phyloP scores from a whole-genome alignment of 2,797 vertebrate genomes.

The Sebastes steindachneri region DNA sequence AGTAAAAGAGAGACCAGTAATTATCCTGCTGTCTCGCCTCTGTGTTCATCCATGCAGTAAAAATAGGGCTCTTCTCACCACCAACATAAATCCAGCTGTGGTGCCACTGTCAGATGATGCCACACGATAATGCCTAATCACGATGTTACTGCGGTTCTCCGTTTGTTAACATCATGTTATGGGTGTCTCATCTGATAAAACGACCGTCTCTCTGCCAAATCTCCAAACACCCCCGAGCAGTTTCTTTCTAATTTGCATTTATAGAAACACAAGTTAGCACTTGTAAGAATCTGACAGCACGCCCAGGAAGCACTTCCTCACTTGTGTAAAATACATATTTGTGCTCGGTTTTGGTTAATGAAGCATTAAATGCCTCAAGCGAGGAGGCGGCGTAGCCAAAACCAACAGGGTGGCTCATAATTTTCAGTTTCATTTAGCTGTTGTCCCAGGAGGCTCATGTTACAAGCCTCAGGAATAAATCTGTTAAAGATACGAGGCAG shows the following conservation, averaged over 20 bases:
- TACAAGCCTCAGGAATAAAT: neutral
- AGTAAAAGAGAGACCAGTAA: neutral
- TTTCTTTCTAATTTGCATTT: constrained; percentile 13
- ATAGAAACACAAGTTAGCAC: constrained; percentile 6
- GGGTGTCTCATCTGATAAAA: constrained; percentile 29
- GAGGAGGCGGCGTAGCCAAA: neutral
- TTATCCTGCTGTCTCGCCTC: neutral
- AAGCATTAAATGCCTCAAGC: neutral
- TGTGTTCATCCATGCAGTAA: neutral
- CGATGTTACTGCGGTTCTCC: neutral
- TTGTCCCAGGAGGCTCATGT: neutral
- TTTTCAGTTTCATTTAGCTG: constrained; percentile 10
- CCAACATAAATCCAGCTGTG: neutral
- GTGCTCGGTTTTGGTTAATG: constrained; percentile 11
- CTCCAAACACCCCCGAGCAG: constrained; percentile 19
- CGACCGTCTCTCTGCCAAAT: constrained; percentile 18
- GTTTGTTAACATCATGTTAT: constrained; percentile 48
- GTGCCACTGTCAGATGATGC: neutral
- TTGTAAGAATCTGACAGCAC: neutral
- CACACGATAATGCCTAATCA: neutral
- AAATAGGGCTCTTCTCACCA: neutral
- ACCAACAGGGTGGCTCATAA: neutral
- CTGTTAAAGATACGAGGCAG: neutral
- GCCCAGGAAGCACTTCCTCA: neutral
- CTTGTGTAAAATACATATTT: constrained; percentile 10